These are phyloP conservation scores for Himalopsyche tibetana DNA, from an alignment of 2,888 invertebrate genomes.

Conservation along the genomic window DNA sequence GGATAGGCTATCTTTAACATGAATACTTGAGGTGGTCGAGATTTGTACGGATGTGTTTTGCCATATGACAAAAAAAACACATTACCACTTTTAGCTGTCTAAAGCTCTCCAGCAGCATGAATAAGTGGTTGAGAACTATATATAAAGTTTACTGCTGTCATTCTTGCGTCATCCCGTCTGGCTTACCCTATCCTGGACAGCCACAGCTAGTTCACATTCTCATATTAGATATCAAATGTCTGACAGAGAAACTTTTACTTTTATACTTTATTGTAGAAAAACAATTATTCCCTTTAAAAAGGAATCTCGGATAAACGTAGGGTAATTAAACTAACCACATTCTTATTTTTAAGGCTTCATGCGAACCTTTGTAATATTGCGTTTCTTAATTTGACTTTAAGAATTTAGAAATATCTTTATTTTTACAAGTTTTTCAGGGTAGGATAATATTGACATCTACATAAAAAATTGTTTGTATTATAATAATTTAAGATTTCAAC, in stretches of 20 bases:
- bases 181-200: background rate
- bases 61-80: background rate
- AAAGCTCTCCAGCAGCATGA: background rate
- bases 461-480: too few species aligned
- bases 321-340: too few species aligned
- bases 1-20: too few species aligned
- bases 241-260: background rate
- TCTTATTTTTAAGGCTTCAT: too few species aligned
- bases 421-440: too few species aligned
- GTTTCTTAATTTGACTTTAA: too few species aligned
- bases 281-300: too few species aligned
- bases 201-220: background rate
- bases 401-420: too few species aligned
- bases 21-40: too few species aligned
- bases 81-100: background rate
- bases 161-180: constrained; percentile 9
- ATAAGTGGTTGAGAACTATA: background rate
- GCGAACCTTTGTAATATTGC: too few species aligned
- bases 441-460: too few species aligned
- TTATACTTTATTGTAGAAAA: background rate
- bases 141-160: constrained; percentile 11
- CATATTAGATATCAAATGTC: background rate
- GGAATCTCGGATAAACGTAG: too few species aligned
- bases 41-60: background rate
- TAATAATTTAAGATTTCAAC: background rate